Evolutionary conservation across 2,797 vertebrate genomes (phyloP), one percentile per base, ranked within the genome.

Genomic region (Thalassophryne amazonica): DNA sequence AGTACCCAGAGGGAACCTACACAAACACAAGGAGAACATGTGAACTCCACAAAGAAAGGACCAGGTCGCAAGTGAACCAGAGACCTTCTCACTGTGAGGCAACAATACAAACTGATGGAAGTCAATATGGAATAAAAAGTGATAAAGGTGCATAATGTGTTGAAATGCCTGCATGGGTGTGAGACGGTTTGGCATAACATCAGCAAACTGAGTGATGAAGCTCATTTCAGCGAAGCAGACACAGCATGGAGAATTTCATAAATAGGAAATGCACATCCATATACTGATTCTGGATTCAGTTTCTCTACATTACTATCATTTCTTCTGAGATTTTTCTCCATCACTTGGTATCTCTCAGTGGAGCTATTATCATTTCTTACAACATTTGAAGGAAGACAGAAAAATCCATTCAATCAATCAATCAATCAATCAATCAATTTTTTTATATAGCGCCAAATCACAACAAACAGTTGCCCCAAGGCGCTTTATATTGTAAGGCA

Each of bases 181-280:
- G 7, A 50, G 27, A 19, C 60, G n/a, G 21, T 48, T 12, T 24
- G 32, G 53, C 1, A 27, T 30, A 15, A 46, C 47, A 52, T 67
- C 39, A 47, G 41, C 58, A 22, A 34, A 15, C 11, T 75, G 56
- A 78, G 41, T 63, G 50, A 72, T 49, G 15, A 25, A 52, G 39
- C 24, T 66, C 19, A 29, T 66, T 65, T 59, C 7, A 10, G 27
- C 22, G 23, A 46, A 52, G 39, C 22, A 40, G 28, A 69, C 23
- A 20, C 11, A 20, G 40, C 24, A 24, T 7, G 36, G 52, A 63
- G 45, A 23, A 38, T 21, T 31, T 50, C 31, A 41, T 16, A 41
- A 47, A 50, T 0, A 16, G 36, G 4, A 36, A 32, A 27, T 7
- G 9, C 18, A 48, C n/a, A 19, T 9, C 25, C 9, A 43, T 13